Conservation (phyloP, 2,113 vertebrate species). For the Axis porcinus region DNA sequence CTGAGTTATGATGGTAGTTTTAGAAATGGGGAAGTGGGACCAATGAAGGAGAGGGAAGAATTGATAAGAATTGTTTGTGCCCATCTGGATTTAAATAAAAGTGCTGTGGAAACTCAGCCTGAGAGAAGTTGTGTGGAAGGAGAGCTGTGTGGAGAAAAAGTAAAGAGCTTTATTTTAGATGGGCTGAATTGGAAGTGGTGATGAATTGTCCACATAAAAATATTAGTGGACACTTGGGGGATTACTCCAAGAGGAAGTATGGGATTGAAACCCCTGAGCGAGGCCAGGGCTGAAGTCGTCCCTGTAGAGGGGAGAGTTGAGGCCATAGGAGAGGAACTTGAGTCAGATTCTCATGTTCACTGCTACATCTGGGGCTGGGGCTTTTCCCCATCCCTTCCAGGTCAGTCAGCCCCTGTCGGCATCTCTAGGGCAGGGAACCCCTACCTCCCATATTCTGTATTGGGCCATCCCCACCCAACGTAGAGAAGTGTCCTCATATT, state of each 20-base stretch:
- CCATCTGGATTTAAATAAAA: background rate
- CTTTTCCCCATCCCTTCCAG: background rate
- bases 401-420: background rate
- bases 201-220: background rate
- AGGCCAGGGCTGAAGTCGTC: background rate
- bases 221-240: background rate
- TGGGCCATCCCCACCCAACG: background rate
- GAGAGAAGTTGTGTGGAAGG: background rate
- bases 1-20: background rate
- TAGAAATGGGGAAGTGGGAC: background rate
- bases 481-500: background rate
- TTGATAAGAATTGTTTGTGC: background rate
- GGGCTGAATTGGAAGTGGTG: background rate
- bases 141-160: background rate
- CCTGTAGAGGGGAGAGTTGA: background rate
- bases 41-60: background rate
- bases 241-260: background rate
- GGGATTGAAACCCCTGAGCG: background rate
- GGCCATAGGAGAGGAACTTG: background rate
- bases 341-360: background rate
- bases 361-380: background rate
- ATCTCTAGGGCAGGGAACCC: background rate
- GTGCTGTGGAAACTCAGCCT: background rate
- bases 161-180: background rate
- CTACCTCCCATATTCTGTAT: background rate